Conservation (phyloP, 1,140 invertebrate genomes). For the Diploscapter pachys region DNA sequence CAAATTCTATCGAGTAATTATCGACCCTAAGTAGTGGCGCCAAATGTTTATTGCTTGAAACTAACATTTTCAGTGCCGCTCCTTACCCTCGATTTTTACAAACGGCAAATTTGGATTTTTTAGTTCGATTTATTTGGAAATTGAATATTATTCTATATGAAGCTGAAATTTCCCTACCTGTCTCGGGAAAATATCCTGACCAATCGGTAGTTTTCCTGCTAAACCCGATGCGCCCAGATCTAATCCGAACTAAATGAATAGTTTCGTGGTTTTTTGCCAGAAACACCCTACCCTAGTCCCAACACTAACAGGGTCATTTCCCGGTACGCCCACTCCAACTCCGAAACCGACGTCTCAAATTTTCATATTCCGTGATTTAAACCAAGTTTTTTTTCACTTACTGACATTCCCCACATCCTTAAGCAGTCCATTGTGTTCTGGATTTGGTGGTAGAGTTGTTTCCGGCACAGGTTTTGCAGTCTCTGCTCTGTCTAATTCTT, state of each 20-base stretch:
- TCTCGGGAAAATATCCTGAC: slow-evolving; percentile 28
- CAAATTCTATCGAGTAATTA: background rate
- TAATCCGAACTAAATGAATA: background rate
- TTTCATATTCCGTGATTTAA: background rate
- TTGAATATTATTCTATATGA: background rate
- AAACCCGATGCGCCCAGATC: slow-evolving; percentile 17
- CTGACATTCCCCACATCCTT: slow-evolving; percentile 34
- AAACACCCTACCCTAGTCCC: background rate
- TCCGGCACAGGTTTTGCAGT: too few species aligned
- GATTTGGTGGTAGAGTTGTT: slow-evolving; percentile 9
- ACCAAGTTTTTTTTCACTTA: background rate
- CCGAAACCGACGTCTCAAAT: slow-evolving; percentile 35
- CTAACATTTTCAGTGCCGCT: too few species aligned
- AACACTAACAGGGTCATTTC: slow-evolving; percentile 34
- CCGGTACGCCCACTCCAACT: slow-evolving; percentile 30
- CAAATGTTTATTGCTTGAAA: background rate
- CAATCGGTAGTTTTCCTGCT: slow-evolving; percentile 26
- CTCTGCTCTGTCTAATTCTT: too few species aligned
- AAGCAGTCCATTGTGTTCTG: slow-evolving; percentile 27
- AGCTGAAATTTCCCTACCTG: slow-evolving; percentile 13
- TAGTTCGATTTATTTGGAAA: background rate
- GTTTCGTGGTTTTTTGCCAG: background rate
- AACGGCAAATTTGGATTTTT: background rate
- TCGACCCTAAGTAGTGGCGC: background rate
- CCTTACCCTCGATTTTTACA: background rate